Evolutionary conservation across 2,888 invertebrate genomes (phyloP), one percentile per base, ranked within the genome.

Genomic region (Zele albiditarsus): DNA sequence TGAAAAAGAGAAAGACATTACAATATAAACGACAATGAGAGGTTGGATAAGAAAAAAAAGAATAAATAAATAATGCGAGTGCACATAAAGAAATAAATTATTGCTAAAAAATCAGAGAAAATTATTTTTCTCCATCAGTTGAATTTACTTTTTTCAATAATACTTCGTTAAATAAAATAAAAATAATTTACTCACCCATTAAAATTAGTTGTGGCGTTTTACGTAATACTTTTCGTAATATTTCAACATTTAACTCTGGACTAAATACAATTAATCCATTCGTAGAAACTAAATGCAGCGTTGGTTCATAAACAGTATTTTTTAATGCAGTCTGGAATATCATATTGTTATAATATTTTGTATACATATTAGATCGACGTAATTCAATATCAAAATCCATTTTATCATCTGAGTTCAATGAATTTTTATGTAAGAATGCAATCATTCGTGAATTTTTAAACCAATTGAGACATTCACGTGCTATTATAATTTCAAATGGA

Each of bases 401-500:
- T 81, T 92, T 89, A 0, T 94, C 93, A 75, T 93, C 93, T 81
- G 91, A 90, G n/a, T 88, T 90, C 57, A 95, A 93, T 0, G 95
- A 92, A 89, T 95, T 96, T 68, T 91, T 82, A 85, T 96, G 96
- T 77, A 94, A 91, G 83, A 96, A 92, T 23, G 92, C 93, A 76
- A 95, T 90, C 91, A 96, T 92, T 82, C 92, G 92, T 0, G 96
- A 95, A 69, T 92, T 92, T 69, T 93, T 91, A 81, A 96, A 92
- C 92, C 93, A 93, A 82, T 94, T 91, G 1, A 92, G 90, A 75
- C 94, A 91, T 88, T 96, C 95, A 67, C 91, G 92, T 0, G 95
- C 95, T 74, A 96, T 90, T 66, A 96, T 94, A 75, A 90, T 89
- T 87, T 94, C 93, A 85, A 94, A 95, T 0, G 94, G 94, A 87